Base-by-base conservation (phyloP, 2,888 invertebrate genomes). In the Volucella inflata region DNA sequence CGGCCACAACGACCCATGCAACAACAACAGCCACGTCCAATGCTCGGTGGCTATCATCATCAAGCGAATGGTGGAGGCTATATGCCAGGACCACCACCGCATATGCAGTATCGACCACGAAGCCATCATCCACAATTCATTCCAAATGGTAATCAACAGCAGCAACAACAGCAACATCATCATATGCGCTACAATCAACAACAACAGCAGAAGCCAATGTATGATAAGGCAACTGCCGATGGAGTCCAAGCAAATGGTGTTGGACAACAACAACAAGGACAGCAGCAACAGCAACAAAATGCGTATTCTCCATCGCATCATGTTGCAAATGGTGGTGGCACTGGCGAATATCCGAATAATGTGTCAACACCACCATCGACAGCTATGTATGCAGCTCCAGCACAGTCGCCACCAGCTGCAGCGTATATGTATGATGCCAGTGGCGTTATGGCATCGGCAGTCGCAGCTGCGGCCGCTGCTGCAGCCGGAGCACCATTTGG, bases 341-440 rank as follows among this genome's bases (percentile, higher is more conserved):
- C 88, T 9, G 89, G 88, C 1, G 91, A 91, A 59, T 91, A 91
- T 81, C 90, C 90, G 9, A 88, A 89, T 17, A 88, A 89, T 75
- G 89, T 90, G 2, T 88, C 89, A 2, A 89, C 89, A 75, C 89
- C 89, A 75, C 89, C 89, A 77, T 88, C 89, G 59, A 89, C 88
- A 50, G 87, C 89, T 14, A 71, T 89, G 42, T 89, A 89, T 68
- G 91, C 91, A 36, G 90, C 91, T 21, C 91, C 91, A 67, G 89
- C 91, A 12, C 91, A 91, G 68, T 91, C 91, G 65, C 91, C 91
- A 76, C 91, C 91, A 42, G 90, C 91, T 72, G 89, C 90, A 8
- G 88, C 91, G 75, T 91, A 91, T 64, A 91, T 91, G 91, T 91
- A 91, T 68, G 91, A 91, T 83, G 90, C 91, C n/a, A 89, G 89